Evolutionary conservation across 2,113 vertebrate genomes (phyloP).

Genomic region (Puffinus mauretanicus): DNA sequence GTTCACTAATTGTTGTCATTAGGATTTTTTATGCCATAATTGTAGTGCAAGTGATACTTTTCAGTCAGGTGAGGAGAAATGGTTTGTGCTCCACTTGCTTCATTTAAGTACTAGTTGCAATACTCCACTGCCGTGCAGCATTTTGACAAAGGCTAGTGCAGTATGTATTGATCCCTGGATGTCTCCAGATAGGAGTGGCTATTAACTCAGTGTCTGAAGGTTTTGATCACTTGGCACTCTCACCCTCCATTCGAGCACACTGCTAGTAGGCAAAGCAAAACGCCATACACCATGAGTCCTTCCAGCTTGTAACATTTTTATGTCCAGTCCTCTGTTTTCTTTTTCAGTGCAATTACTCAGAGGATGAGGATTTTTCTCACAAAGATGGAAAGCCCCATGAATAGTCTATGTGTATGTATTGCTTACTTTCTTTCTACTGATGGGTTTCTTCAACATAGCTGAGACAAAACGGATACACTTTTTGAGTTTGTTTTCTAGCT

Average conservation of each 20-base stretch:
- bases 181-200: background rate
- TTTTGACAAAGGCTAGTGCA: background rate
- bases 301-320: background rate
- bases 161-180: background rate
- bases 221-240: background rate
- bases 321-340: background rate
- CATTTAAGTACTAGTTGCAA: background rate
- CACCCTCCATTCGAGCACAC: background rate
- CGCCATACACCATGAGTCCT: background rate
- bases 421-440: background rate
- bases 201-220: background rate
- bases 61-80: background rate
- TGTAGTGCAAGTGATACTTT: background rate
- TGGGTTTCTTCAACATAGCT: background rate
- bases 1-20: background rate
- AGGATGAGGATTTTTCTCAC: background rate
- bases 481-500: background rate
- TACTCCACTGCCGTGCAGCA: background rate
- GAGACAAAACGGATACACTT: background rate
- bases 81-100: background rate
- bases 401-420: background rate
- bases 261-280: background rate
- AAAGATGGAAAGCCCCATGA: background rate
- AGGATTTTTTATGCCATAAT: background rate
- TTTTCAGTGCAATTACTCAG: background rate